These are phyloP conservation scores for Junonia oenone DNA, from an alignment of 2,888 invertebrate genomes.

Conservation along the genomic window DNA sequence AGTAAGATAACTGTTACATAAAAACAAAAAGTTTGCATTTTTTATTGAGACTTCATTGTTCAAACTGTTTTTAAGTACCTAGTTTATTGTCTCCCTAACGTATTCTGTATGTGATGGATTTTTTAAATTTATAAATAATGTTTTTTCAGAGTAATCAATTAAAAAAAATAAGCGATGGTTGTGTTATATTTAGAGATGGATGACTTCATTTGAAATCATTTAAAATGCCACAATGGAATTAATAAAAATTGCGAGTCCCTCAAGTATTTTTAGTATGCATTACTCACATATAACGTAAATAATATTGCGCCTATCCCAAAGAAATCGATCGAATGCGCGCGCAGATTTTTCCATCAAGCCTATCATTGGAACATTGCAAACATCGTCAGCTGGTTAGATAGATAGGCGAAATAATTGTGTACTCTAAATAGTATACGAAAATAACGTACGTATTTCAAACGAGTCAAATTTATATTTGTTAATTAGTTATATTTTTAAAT, in stretches of 20 bases:
- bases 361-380: constrained; percentile 38
- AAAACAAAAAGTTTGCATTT: too few relatives aligned
- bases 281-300: constrained; percentile 35
- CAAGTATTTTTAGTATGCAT: constrained; percentile 31
- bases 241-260: constrained; percentile 15
- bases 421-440: not conserved
- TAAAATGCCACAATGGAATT: not conserved
- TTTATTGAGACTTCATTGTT: too few relatives aligned
- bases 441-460: not conserved
- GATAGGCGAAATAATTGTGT: constrained; percentile 32
- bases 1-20: too few relatives aligned
- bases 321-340: constrained; percentile 72
- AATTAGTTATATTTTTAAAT: not conserved
- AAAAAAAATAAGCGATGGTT: too few relatives aligned
- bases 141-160: too few relatives aligned
- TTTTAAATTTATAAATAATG: not conserved
- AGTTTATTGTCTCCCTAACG: too few relatives aligned
- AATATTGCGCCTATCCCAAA: constrained; percentile 42
- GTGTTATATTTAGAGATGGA: not conserved
- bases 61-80: too few relatives aligned
- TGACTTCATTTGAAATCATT: constrained; percentile 1
- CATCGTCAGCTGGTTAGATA: constrained; percentile 52
- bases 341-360: constrained; percentile 37
- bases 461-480: not conserved
- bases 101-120: too few relatives aligned